Conservation (phyloP, 2,888 invertebrate genomes). For the Trissolcus japonicus region DNA sequence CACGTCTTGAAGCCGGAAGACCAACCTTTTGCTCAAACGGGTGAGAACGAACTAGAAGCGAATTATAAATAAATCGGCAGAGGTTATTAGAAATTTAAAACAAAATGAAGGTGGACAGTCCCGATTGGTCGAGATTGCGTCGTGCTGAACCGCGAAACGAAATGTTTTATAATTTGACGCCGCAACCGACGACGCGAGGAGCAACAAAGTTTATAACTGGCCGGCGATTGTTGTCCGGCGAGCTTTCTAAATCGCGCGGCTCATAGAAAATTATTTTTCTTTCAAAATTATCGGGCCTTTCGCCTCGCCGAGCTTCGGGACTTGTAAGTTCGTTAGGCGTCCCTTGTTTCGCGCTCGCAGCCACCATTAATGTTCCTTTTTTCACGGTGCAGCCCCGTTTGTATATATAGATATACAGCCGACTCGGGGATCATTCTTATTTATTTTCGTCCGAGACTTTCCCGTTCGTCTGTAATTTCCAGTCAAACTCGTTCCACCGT, state of each 20-base stretch:
- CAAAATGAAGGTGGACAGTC: neutral
- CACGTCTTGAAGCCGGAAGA: slow-evolving; percentile 30
- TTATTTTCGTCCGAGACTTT: slow-evolving; percentile 50
- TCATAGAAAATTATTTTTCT: slow-evolving; percentile 75
- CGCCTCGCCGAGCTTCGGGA: slow-evolving; percentile 61
- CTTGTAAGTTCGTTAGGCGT: slow-evolving; percentile 72
- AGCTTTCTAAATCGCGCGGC: slow-evolving; percentile 56
- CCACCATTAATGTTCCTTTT: slow-evolving; percentile 66
- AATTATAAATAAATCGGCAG: neutral
- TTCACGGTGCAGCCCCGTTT: slow-evolving; percentile 54
- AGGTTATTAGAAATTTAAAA: neutral
- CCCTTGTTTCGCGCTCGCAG: slow-evolving; percentile 69
- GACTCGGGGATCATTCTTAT: slow-evolving; percentile 51
- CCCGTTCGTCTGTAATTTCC: slow-evolving; percentile 38
- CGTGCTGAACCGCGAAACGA: slow-evolving; percentile 27
- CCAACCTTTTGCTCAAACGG: slow-evolving; percentile 51
- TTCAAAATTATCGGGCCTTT: slow-evolving; percentile 72
- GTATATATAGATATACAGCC: slow-evolving; percentile 42
- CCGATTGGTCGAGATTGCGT: slow-evolving; percentile 12
- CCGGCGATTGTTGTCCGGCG: slow-evolving; percentile 26
- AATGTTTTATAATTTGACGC: slow-evolving; percentile 27
- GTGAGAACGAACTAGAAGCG: slow-evolving; percentile 12
- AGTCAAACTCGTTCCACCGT: slow-evolving; percentile 33
- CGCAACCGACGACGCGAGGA: slow-evolving; percentile 33
- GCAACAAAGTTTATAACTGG: slow-evolving; percentile 17